Percentiles rank a stretch among this genome's conserved stretches.
Conservation (phyloP, 2,113 vertebrate genomes). For the Tylochromis polylepis region DNA sequence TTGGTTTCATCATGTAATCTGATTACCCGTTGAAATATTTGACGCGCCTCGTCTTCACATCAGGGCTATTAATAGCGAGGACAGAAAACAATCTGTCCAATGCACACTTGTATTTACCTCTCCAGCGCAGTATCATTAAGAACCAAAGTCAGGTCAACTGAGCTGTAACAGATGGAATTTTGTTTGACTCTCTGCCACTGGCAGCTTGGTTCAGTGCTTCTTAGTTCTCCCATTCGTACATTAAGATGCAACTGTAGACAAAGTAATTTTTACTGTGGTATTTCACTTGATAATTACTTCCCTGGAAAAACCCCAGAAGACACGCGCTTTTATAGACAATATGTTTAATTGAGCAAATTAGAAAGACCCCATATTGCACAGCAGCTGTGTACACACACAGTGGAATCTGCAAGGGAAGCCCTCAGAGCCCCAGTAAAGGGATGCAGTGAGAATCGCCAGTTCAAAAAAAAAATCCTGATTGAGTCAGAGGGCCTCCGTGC, state of each 20-base stretch:
- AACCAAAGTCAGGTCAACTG: neutral
- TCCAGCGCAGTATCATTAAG: conserved; percentile 16
- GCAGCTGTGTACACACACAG: conserved; percentile 79
- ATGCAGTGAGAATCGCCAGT: conserved; percentile 40
- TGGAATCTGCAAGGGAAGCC: conserved; percentile 64
- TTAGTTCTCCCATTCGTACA: conserved; percentile 14
- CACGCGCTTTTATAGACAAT: conserved; percentile 70
- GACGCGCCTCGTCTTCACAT: neutral
- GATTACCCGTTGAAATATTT: conserved; percentile 46
- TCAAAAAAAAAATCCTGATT: conserved; percentile 18
- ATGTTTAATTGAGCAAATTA: conserved; percentile 77
- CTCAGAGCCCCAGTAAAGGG: conserved; percentile 53
- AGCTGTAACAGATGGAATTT: conserved; percentile 26
- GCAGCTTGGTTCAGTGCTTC: conserved; percentile 14
- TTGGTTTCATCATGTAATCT: conserved; percentile 40
- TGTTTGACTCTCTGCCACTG: conserved; percentile 10
- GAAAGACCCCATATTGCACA: conserved; percentile 57
- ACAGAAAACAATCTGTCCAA: neutral
- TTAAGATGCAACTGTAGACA: conserved; percentile 47
- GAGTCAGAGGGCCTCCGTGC: conserved; percentile 42
- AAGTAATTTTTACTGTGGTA: conserved; percentile 56
- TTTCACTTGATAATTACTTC: conserved; percentile 73
- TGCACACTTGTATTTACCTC: neutral
- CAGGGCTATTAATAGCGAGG: neutral
- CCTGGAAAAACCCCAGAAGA: conserved; percentile 71